These are phyloP conservation scores for Ethmia dodecea DNA, from an alignment of 2,888 invertebrate genomes.

Conservation along the genomic window DNA sequence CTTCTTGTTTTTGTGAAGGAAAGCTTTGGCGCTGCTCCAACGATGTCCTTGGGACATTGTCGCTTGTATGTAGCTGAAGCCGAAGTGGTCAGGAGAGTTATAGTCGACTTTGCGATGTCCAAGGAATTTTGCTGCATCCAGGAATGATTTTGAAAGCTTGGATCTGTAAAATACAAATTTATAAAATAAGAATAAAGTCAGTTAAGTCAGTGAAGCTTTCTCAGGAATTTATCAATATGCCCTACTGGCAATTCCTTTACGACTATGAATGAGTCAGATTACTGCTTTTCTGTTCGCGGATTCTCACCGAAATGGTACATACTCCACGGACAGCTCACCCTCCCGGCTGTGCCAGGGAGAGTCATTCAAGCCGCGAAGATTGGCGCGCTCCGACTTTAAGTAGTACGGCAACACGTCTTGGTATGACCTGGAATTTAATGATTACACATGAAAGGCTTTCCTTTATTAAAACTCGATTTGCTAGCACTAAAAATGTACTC, in stretches of 20 bases:
- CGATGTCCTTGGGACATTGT: constrained; percentile 72
- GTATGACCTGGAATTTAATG: constrained; percentile 69
- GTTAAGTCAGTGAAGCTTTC: no score
- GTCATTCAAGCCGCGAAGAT: constrained; percentile 57
- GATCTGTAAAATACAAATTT: constrained; percentile 41
- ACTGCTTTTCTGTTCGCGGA: no score
- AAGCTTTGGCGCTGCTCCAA: constrained; percentile 76
- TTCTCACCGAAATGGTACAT: constrained; percentile 76
- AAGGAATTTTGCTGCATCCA: constrained; percentile 79
- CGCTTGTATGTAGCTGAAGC: constrained; percentile 70
- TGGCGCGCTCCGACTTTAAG: constrained; percentile 78
- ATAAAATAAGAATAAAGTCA: no score
- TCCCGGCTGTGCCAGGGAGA: constrained; percentile 77
- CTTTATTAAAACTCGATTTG: no score
- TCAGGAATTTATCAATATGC: no score
- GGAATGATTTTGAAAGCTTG: constrained; percentile 80
- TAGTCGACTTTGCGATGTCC: constrained; percentile 83
- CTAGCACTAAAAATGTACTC: no score
- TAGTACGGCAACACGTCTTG: constrained; percentile 78
- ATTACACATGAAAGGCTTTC: no score
- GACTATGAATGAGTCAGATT: no score
- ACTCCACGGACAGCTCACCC: constrained; percentile 80
- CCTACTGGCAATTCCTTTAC: no score
- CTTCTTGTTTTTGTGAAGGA: constrained; percentile 69
- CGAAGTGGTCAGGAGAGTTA: constrained; percentile 81